Conservation (phyloP, 2,113 vertebrate species). For the Tautogolabrus adspersus region DNA sequence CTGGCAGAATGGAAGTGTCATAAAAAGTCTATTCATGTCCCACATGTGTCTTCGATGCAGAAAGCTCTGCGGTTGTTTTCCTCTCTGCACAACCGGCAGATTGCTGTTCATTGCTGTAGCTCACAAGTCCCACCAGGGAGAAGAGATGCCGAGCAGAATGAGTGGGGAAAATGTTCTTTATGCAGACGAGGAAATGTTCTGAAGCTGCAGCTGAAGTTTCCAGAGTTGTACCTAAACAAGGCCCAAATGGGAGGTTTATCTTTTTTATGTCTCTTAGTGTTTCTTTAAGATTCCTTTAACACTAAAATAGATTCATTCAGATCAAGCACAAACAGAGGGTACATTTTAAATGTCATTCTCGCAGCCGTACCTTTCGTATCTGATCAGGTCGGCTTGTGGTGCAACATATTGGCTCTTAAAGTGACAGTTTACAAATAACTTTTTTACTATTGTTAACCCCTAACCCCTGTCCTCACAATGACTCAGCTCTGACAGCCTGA, state of each 20-base stretch:
- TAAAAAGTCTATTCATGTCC: slow-evolving; percentile 78
- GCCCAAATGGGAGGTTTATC: slow-evolving; percentile 25
- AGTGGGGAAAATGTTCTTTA: slow-evolving; percentile 46
- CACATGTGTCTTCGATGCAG: slow-evolving; percentile 69
- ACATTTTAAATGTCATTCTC: slow-evolving; percentile 57
- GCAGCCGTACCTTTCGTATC: slow-evolving; percentile 56
- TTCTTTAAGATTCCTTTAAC: slow-evolving; percentile 43
- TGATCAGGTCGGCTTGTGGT: slow-evolving; percentile 45
- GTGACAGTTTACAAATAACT: slow-evolving; percentile 54
- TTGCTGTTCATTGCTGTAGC: slow-evolving; percentile 59
- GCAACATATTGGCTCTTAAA: slow-evolving; percentile 39
- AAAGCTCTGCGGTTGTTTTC: slow-evolving; percentile 48
- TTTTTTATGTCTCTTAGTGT: slow-evolving; percentile 50
- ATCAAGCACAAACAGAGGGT: slow-evolving; percentile 17
- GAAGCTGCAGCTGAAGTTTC: slow-evolving; percentile 62
- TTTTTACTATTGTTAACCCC: neutral
- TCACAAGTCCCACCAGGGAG: slow-evolving; percentile 49
- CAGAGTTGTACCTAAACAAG: slow-evolving; percentile 60
- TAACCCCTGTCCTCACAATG: no score
- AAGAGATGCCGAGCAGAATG: slow-evolving; percentile 43
- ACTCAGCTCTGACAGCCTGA: no score
- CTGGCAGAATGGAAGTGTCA: slow-evolving; percentile 70
- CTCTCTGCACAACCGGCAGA: slow-evolving; percentile 12
- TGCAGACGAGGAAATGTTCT: slow-evolving; percentile 59
- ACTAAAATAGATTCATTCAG: slow-evolving; percentile 42